Conservation (phyloP, 1,140 invertebrate genomes). For the Gonioctena quinquepunctata region DNA sequence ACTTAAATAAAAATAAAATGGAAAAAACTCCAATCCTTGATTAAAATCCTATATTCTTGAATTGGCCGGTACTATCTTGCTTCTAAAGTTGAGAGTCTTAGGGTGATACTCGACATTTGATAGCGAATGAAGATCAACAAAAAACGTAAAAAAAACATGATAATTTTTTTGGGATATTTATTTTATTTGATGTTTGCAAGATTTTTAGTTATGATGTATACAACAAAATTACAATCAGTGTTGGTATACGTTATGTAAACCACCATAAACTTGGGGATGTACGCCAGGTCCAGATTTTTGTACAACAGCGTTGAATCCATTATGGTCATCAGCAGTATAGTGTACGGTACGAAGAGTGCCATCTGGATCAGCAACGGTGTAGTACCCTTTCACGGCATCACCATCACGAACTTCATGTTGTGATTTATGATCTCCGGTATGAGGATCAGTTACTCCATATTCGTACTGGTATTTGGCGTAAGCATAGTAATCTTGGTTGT, state of each 20-base stretch:
- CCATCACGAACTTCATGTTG: constrained; percentile 63
- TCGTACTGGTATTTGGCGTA: constrained; percentile 59
- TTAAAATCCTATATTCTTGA: too few relatives aligned
- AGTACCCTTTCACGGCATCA: constrained; percentile 66
- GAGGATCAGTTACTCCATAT: constrained; percentile 61
- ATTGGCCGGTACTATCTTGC: too few relatives aligned
- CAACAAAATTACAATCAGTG: too few relatives aligned
- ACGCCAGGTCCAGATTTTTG: constrained; percentile 10
- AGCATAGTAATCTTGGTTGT: constrained; percentile 42
- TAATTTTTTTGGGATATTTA: too few relatives aligned
- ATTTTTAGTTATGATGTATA: too few relatives aligned
- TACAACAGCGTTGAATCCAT: constrained; percentile 20
- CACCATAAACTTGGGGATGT: neutral
- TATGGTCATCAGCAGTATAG: constrained; percentile 63
- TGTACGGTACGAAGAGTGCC: constrained; percentile 66
- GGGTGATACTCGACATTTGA: too few relatives aligned
- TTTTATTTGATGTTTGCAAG: too few relatives aligned
- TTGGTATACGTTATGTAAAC: neutral
- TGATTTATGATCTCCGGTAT: constrained; percentile 62
- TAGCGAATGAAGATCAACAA: too few relatives aligned
- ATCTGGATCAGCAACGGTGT: constrained; percentile 67
- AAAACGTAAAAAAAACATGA: too few relatives aligned
- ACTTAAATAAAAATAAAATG: too few relatives aligned
- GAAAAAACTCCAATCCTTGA: too few relatives aligned
- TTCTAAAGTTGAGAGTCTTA: too few relatives aligned